Base-by-base conservation (phyloP, 2,113 vertebrate genomes). In the Dunckerocampus dactyliophorus region DNA sequence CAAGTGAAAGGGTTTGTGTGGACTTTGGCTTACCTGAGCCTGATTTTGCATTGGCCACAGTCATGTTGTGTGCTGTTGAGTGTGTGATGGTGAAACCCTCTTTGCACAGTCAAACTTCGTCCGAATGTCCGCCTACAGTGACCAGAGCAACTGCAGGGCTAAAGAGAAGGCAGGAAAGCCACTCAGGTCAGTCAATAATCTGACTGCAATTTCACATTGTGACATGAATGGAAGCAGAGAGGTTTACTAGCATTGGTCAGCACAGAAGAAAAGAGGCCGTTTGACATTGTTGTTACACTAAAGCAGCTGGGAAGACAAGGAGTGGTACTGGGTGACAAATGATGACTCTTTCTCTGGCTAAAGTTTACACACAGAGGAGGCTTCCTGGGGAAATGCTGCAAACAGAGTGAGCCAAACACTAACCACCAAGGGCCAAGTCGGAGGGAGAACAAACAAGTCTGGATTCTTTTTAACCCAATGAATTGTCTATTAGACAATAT, bases 21-120 rank as follows among this genome's bases (percentile, higher is more conserved):
- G 28, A 42, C 52, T 62, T 62, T 62, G 51, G 65, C 88, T 88
- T 85, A 90, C 88, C 89, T 86, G 87, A 79, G 72, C 82, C 87
- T 69, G 85, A 89, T 65, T 87, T 89, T 72, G 78, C 83, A 76
- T 82, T 90, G 73, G 84, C 86, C 82, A 88, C 81, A 20, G 85
- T 90, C 89, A 90, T 90, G 77, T 72, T 88, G 78, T 74, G 71
- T 67, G 62, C 57, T 74, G 54, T 65, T 63, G 67, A 55, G 79
- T 60, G 71, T 58, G 66, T 62, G 65, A 63, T 16, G 45, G 54
- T 45, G 61, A 75, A 74, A 63, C 53, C 75, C 74, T 76, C 64
- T 48, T 63, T 72, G 61, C 61, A 64, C 48, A 45, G 63, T 69
- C 67, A 72, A 65, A 69, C 72, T 63, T 58, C 19, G 12, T 49